Evolutionary conservation across 2,797 vertebrate species (phyloP), one percentile per base, ranked within the genome.

Genomic region (Gymnodraco acuticeps): DNA sequence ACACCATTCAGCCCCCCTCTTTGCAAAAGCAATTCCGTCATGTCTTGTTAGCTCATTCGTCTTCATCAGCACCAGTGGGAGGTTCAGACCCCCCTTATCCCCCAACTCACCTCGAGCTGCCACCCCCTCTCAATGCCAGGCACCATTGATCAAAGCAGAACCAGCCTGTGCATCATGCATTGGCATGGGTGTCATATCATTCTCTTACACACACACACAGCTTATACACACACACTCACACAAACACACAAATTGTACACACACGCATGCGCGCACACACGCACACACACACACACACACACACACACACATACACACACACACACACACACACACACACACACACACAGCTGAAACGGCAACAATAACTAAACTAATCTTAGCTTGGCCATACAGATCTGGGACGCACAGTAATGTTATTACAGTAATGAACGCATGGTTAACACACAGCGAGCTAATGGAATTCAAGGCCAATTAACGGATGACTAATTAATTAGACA

Each of bases 21-120:
- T 82, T 86, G 81, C 85, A 91, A 91, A 94, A 93, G 91, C 89
- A 93, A 94, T 94, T 92, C 89, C 82, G 91, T 92, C 92, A 94
- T 91, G 91, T 94, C 92, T 91, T 91, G 92, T 94, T 93, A 91
- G 88, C 92, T 89, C 92, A 92, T 94, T 93, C 81, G 87, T 94
- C 93, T 94, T 93, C 93, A 94, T 94, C 93, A 93, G 84, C 82
- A 89, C 84, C 83, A 79, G 91, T 88, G 80, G 90, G 90, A 88
- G 91, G 89, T 91, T 83, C 77, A 77, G 80, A 82, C 84, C 70
- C 71, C 19, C 46, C 46, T 2, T 4, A 47, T 66, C 16, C 67
- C 59, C 69, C n/a, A 33, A 48, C 68, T 75, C 87, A 88, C 77
- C 82, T 66, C 75, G 0, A 63, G n/a, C 60, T 19, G 27, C 23